These are phyloP conservation scores for Yponomeuta cagnagella DNA, from an alignment of 2,888 invertebrate species.

Conservation along the genomic window DNA sequence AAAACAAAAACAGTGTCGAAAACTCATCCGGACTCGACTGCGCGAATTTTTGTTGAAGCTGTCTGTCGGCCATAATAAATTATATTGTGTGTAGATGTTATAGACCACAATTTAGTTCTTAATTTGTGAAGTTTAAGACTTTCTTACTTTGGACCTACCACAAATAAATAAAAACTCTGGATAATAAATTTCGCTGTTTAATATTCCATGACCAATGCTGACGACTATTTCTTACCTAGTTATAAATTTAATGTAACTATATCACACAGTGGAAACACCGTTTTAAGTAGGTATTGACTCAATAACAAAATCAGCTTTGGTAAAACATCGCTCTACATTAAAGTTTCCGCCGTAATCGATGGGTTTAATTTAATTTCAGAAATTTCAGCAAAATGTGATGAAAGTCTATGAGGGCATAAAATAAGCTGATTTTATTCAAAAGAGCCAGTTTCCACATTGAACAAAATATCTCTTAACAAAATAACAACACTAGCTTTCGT, in stretches of 20 bases:
- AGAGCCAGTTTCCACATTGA: background rate
- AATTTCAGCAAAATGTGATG: background rate
- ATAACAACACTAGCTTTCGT: slow-evolving; percentile 33
- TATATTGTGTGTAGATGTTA: no score
- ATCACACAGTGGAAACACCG: slow-evolving; percentile 69
- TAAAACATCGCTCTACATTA: background rate
- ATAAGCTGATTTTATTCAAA: slow-evolving; percentile 6
- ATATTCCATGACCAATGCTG: slow-evolving; percentile 61
- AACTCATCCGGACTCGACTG: no score
- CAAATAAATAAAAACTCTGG: slow-evolving; percentile 23
- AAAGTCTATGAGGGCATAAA: background rate
- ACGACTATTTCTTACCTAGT: slow-evolving; percentile 54
- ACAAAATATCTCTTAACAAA: slow-evolving; percentile 37
- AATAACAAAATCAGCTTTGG: slow-evolving; percentile 20
- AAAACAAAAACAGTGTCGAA: no score
- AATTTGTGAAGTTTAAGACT: no score
- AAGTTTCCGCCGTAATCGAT: background rate
- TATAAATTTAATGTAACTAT: slow-evolving; percentile 53
- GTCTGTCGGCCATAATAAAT: no score
- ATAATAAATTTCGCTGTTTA: slow-evolving; percentile 50
- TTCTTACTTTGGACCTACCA: no score
- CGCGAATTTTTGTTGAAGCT: no score
- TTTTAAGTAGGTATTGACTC: slow-evolving; percentile 26
- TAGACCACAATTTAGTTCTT: no score
- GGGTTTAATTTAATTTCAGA: background rate